Conservation (phyloP, 2,113 vertebrate species). For the Onychostoma macrolepis region DNA sequence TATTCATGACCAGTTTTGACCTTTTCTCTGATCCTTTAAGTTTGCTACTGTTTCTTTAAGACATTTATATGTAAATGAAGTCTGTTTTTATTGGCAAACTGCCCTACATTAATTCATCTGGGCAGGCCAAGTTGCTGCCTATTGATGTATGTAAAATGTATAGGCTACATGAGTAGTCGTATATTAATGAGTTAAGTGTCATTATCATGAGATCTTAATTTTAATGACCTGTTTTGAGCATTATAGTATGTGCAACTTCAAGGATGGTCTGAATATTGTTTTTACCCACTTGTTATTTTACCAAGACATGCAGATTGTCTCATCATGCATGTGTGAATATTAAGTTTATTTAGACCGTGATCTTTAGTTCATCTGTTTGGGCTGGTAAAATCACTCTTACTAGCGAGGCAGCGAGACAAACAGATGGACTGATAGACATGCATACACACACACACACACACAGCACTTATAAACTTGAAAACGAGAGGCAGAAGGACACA, state of each 20-base stretch:
- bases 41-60: neutral
- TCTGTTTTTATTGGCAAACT: neutral
- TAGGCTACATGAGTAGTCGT: neutral
- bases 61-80: neutral
- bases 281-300: constrained; percentile 12
- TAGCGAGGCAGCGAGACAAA: constrained; percentile 8
- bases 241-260: neutral
- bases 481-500: constrained; percentile 62
- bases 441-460: constrained; percentile 17
- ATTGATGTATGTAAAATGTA: neutral
- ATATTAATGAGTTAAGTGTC: neutral
- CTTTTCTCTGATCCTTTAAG: neutral
- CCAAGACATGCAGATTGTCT: neutral
- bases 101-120: neutral
- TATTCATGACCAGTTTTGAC: neutral
- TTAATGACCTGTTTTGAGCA: neutral
- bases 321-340: constrained; percentile 9
- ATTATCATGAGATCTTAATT: neutral
- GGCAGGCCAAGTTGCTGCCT: neutral
- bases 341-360: constrained; percentile 1
- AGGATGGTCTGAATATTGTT: neutral
- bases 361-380: constrained; percentile 21
- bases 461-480: constrained; percentile 43
- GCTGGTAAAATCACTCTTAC: neutral
- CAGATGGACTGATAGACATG: constrained; percentile 41